phyloP scores from a whole-genome alignment of 2,113 vertebrate species.

The Electrona antarctica region DNA sequence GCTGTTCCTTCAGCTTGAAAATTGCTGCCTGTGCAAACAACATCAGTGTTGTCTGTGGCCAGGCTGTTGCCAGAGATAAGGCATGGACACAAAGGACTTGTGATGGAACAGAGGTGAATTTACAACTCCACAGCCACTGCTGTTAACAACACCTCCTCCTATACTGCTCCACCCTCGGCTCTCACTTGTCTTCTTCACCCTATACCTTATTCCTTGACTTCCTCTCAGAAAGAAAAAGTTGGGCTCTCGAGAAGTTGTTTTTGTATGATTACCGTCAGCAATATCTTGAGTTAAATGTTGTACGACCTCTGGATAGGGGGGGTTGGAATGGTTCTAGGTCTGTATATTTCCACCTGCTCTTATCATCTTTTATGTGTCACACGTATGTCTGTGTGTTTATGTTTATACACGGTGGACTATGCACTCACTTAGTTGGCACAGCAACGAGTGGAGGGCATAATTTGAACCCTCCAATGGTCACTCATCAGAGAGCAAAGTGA shows the following conservation, averaged over 20 bases:
- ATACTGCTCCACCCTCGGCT: background rate
- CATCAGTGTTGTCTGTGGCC: slow-evolving; percentile 4
- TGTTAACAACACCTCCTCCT: background rate
- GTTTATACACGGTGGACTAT: background rate
- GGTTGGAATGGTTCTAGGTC: too few species aligned
- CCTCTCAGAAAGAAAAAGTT: too few species aligned
- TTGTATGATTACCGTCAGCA: too few species aligned
- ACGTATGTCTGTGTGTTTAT: background rate
- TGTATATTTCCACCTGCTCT: too few species aligned
- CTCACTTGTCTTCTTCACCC: background rate
- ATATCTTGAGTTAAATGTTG: too few species aligned
- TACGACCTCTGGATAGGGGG: too few species aligned
- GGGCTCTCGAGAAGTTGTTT: too few species aligned
- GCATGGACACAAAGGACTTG: background rate
- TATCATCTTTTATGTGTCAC: background rate
- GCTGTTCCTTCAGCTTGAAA: background rate
- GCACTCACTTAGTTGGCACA: too few species aligned
- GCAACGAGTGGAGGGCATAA: too few species aligned
- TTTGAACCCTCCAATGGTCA: too few species aligned
- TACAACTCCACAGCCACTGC: background rate
- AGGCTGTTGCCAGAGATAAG: slow-evolving; percentile 1
- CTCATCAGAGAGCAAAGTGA: background rate
- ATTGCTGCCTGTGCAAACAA: background rate
- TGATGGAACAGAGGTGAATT: background rate
- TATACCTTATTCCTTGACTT: too few species aligned